Evolutionary conservation across 1,140 invertebrate species (phyloP).

Genomic region (Caenorhabditis briggsae): DNA sequence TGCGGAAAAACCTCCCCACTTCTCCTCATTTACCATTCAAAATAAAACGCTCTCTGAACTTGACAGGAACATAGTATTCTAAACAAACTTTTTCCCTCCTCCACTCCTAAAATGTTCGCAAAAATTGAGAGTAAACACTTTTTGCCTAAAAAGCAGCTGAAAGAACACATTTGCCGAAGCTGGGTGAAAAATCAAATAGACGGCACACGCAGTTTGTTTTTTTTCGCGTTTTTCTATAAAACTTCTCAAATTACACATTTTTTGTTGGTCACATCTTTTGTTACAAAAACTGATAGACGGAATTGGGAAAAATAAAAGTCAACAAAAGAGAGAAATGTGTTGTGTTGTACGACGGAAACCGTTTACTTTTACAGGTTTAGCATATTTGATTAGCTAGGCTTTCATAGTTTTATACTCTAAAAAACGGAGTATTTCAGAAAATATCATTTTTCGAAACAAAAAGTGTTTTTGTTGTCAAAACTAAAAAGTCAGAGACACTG

Average conservation of each 20-base stretch:
- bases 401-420: too few species aligned
- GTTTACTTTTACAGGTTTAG: too few species aligned
- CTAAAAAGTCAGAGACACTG: background rate
- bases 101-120: background rate
- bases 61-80: too few species aligned
- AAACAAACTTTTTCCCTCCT: too few species aligned
- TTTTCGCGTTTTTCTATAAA: background rate
- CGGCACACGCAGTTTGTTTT: background rate
- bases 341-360: too few species aligned
- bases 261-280: constrained; percentile 24
- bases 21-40: too few species aligned
- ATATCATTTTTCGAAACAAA: too few species aligned
- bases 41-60: too few species aligned
- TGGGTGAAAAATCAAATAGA: background rate
- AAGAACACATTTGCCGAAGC: background rate
- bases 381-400: too few species aligned
- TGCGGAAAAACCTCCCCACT: background rate
- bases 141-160: background rate
- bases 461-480: background rate
- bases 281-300: background rate
- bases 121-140: background rate
- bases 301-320: background rate
- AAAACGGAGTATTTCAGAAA: too few species aligned
- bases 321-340: background rate
- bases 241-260: constrained; percentile 24